Evolutionary conservation across 2,888 invertebrate species (phyloP).

Genomic region (Falcaria lacertinaria): DNA sequence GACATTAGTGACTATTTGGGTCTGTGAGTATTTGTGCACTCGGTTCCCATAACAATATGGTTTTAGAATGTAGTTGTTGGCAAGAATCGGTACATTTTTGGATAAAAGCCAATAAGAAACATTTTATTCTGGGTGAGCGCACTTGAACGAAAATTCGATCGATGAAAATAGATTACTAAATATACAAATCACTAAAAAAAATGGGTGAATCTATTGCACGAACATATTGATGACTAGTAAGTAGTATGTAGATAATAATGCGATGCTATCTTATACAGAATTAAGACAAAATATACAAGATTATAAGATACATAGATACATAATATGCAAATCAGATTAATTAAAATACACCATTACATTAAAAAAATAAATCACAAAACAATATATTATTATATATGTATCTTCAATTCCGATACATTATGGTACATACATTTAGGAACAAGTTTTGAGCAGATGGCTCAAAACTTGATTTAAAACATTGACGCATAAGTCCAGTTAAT

Average conservation of each 20-base stretch:
- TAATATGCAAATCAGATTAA: too few species aligned
- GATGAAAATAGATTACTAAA: too few species aligned
- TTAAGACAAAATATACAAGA: not conserved
- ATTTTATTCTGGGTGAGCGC: not conserved
- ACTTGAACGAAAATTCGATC: not conserved
- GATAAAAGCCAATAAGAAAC: not conserved
- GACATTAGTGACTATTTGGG: too few species aligned
- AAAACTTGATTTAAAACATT: too few species aligned
- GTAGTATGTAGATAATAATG: not conserved
- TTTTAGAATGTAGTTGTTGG: not conserved
- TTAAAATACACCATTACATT: too few species aligned
- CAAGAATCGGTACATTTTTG: not conserved
- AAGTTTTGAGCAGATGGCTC: too few species aligned
- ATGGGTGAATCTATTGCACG: not conserved
- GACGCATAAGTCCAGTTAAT: too few species aligned
- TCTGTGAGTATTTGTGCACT: not conserved
- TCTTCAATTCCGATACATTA: too few species aligned
- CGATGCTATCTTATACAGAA: not conserved
- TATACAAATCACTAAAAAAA: not conserved
- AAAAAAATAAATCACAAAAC: too few species aligned
- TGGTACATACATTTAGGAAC: too few species aligned
- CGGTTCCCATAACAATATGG: not conserved
- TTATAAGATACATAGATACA: not conserved
- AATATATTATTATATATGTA: too few species aligned
- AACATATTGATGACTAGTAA: not conserved